A percentile compares a stretch with the other conserved stretches of the same genome.
phyloP scores from a whole-genome alignment of 2,888 invertebrate species.

The Coelinius sp. region DNA sequence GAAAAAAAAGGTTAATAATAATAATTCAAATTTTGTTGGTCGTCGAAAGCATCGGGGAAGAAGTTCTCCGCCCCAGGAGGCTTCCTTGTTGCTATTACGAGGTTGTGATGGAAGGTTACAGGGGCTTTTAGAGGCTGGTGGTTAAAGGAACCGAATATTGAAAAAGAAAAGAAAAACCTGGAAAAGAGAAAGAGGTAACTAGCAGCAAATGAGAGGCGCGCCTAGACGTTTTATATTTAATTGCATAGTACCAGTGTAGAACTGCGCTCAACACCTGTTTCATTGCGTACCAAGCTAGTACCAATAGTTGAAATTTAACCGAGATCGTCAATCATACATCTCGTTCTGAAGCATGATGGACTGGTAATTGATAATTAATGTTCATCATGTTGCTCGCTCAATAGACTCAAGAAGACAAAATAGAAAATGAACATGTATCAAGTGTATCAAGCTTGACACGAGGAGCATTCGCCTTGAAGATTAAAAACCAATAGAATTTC shows the following conservation, averaged over 20 bases:
- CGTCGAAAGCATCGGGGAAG: conserved; percentile 3
- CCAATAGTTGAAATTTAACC: neutral
- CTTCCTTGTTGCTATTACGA: neutral
- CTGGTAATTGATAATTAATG: conserved; percentile 1
- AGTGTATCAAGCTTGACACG: too few species aligned
- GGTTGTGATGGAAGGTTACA: conserved; percentile 2
- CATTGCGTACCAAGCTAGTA: neutral
- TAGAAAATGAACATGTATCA: too few species aligned
- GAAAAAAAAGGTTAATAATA: conserved; percentile 16
- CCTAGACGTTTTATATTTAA: conserved; percentile 12
- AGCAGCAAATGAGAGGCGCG: conserved; percentile 1
- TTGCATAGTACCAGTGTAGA: neutral
- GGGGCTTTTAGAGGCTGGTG: neutral
- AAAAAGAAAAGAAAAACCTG: neutral
- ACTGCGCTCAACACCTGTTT: conserved; percentile 15
- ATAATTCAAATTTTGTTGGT: conserved; percentile 19
- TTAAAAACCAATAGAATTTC: too few species aligned
- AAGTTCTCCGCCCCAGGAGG: conserved; percentile 18
- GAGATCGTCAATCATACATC: neutral
- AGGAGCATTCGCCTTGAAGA: too few species aligned
- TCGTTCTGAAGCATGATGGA: neutral
- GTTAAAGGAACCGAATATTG: neutral
- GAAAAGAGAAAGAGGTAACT: neutral
- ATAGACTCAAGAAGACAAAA: neutral
- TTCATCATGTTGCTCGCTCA: neutral